Conservation (phyloP, 2,113 vertebrate genomes). For the Micromys minutus region DNA sequence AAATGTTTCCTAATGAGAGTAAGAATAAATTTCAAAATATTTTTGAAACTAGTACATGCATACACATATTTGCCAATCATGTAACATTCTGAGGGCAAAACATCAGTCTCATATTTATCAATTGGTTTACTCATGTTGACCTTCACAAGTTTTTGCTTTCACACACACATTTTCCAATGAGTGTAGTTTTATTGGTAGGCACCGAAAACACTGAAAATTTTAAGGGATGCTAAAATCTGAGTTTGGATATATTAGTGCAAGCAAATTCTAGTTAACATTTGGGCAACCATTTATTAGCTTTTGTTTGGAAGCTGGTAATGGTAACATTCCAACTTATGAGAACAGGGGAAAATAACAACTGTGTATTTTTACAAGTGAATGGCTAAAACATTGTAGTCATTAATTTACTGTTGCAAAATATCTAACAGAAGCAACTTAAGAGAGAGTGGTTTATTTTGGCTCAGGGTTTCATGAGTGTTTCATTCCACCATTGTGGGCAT, state of each 20-base stretch:
- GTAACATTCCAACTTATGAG: background rate
- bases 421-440: background rate
- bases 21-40: background rate
- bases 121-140: background rate
- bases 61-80: background rate
- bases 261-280: no score
- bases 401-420: background rate
- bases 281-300: background rate
- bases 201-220: background rate
- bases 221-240: background rate
- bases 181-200: background rate
- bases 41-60: background rate
- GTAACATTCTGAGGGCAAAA: background rate
- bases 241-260: background rate
- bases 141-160: background rate
- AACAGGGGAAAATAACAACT: background rate
- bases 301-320: background rate
- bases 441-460: background rate
- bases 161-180: background rate
- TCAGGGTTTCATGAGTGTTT: background rate
- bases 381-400: background rate
- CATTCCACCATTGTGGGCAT: background rate
- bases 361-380: background rate
- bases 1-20: slow-evolving; percentile 12
- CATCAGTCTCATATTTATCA: background rate